Evolutionary conservation across 2,888 invertebrate species (phyloP).

Genomic region (Parnassius mnemosyne): DNA sequence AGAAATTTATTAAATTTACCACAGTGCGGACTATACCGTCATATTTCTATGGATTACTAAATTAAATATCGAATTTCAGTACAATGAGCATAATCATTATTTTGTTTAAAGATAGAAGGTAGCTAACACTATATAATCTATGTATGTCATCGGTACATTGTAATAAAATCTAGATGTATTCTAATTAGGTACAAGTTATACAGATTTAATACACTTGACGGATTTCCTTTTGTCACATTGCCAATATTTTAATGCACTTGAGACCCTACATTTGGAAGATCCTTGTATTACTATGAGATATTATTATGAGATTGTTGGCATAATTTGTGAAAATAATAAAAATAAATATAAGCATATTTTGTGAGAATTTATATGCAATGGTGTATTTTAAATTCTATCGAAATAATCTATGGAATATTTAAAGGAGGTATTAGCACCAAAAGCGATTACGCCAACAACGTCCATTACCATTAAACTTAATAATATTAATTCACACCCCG

Average conservation of each 20-base stretch:
- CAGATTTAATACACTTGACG: conserved; percentile 4
- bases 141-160: conserved; percentile 11
- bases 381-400: conserved; percentile 2
- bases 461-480: not conserved
- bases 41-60: too few species aligned
- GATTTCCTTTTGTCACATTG: conserved; percentile 6
- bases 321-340: not conserved
- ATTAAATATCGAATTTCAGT: too few species aligned
- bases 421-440: conserved; percentile 2
- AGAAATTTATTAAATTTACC: too few species aligned
- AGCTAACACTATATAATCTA: not conserved
- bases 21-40: too few species aligned
- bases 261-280: not conserved
- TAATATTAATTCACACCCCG: too few species aligned
- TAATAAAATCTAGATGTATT: conserved; percentile 8
- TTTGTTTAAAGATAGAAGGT: too few species aligned
- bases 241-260: conserved; percentile 6
- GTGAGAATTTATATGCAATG: not conserved
- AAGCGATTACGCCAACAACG: not conserved
- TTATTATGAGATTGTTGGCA: not conserved
- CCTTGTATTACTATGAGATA: not conserved
- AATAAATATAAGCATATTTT: not conserved
- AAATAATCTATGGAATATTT: conserved; percentile 4
- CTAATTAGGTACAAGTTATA: conserved; percentile 4
- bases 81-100: too few species aligned